phyloP scores from a whole-genome alignment of 2,113 vertebrate species.

The Tautogolabrus adspersus region DNA sequence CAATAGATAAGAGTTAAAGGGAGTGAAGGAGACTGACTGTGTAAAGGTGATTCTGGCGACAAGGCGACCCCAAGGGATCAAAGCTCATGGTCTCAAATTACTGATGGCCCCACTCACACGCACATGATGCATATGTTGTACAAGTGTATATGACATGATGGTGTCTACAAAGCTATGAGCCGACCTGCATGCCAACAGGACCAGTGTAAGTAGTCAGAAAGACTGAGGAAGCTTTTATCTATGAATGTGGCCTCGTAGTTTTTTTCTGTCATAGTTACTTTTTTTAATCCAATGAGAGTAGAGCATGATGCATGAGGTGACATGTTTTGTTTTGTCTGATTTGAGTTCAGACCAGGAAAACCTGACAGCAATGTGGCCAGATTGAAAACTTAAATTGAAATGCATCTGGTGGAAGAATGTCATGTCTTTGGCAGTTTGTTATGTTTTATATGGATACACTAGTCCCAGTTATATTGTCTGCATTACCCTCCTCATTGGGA shows the following conservation, averaged over 20 bases:
- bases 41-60: constrained; percentile 56
- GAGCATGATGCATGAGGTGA: not conserved
- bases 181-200: constrained; percentile 26
- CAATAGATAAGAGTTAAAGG: not conserved
- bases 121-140: constrained; percentile 11
- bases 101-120: constrained; percentile 40
- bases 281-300: too few species aligned
- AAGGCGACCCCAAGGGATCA: constrained; percentile 56
- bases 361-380: not conserved
- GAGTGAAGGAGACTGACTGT: not conserved
- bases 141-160: constrained; percentile 41
- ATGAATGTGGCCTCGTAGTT: too few species aligned
- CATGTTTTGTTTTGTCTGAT: not conserved
- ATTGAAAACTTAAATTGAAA: too few species aligned
- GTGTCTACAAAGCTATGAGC: constrained; percentile 37
- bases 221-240: not conserved
- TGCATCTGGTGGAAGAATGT: too few species aligned
- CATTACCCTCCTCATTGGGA: too few species aligned
- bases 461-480: too few species aligned
- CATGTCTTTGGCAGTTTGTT: too few species aligned
- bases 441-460: too few species aligned
- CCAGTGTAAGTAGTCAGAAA: not conserved
- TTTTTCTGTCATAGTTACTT: too few species aligned
- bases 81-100: constrained; percentile 68
- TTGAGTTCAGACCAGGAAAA: constrained; percentile 5